A percentile compares a stretch with the other conserved stretches of the same genome.
Conservation (phyloP, 2,113 vertebrate genomes). For the Catagonus wagneri region DNA sequence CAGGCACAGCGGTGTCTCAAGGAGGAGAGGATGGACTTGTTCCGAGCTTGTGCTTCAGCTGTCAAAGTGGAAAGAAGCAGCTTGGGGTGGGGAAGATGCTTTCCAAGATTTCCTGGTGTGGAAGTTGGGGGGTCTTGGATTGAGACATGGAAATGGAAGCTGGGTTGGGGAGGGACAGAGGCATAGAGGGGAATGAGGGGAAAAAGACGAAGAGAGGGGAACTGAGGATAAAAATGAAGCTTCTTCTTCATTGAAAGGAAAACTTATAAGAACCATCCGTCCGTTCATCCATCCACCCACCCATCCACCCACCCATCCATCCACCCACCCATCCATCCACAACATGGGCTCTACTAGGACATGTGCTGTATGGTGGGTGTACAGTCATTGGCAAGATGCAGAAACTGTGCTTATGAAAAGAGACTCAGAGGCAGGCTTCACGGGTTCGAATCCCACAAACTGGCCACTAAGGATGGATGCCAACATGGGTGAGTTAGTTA, state of each 20-base stretch:
- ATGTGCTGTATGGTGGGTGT: neutral
- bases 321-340: neutral
- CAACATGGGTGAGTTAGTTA: too few species aligned
- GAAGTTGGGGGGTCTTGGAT: neutral
- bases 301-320: too few species aligned
- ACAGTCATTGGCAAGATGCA: neutral
- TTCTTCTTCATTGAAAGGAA: neutral
- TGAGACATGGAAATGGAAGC: neutral
- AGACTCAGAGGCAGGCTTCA: rapidly evolving
- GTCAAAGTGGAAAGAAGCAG: neutral
- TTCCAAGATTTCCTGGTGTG: neutral
- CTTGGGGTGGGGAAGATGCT: neutral
- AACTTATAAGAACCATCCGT: neutral
- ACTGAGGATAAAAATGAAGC: neutral
- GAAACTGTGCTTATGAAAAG: rapidly evolving
- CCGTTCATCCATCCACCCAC: neutral
- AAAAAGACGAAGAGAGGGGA: too few species aligned
- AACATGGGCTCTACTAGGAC: neutral
- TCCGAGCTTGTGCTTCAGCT: neutral
- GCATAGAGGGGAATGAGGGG: too few species aligned
- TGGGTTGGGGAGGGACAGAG: neutral
- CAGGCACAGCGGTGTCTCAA: too few species aligned
- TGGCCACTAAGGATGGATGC: too few species aligned
- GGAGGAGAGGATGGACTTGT: too few species aligned
- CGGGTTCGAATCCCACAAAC: neutral